Base-by-base conservation (phyloP, 2,797 vertebrate genomes). In the Thamnophis elegans region DNA sequence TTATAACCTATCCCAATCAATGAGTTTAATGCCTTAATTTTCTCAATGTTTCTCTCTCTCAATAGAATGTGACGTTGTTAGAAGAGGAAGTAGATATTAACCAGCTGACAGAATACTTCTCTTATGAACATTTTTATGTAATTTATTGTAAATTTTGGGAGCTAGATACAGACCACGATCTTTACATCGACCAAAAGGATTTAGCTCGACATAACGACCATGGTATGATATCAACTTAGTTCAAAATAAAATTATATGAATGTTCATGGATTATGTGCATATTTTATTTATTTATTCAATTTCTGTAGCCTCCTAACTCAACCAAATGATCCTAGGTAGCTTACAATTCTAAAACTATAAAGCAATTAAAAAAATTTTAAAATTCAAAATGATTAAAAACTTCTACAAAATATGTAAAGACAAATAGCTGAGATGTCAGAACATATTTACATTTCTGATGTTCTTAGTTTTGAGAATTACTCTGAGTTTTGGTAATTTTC, bases 121-220 rank as follows among this genome's bases (percentile, higher is more conserved):
- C 99, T 65, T 99, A 99, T 5, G 99, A 99, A 95, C 99, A 99
- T 95, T 99, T 99, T 96, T 99, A 99, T 22, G 99, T 99, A 85
- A 99, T 99, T 96, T 99, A 99, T 97, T 99, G 99, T 97, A 99
- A 99, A 96, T 99, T 99, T 97, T 99, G 99, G 99, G 99, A 99
- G 97, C 97, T 99, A 95, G 99, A 99, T 97, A 98, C 98, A 0
- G 99, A 99, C 97, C 99, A 99, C 0, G 99, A 99, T 97, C 98
- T 99, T 90, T 98, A 98, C 96, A 98, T 99, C 59, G 98, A 99
- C 96, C 97, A 98, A 93, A 98, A 97, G 94, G 99, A 99, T 97
- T 97, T 99, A 97, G 98, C 98, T 7, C 98, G 98, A 51, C 99
- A 99, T 96, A 98, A 98, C 0, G 99, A 99, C 97, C 98, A 99